A percentile compares a stretch with the other conserved stretches of the same genome.
phyloP scores from a whole-genome alignment of 2,113 vertebrate species.

The Oncorhynchus kisutch region DNA sequence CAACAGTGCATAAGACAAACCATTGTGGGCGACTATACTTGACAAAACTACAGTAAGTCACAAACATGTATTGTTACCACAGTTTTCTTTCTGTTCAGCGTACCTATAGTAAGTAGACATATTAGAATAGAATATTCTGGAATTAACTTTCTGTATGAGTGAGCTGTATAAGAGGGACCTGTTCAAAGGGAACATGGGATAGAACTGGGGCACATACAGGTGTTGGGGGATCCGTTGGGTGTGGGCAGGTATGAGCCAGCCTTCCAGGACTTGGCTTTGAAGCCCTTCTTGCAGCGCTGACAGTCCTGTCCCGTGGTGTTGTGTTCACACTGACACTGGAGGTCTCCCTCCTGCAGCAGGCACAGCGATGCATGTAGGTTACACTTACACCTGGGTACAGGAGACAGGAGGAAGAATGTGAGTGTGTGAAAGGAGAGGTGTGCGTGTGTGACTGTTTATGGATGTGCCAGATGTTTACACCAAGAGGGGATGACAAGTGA shows the following conservation, averaged over 20 bases:
- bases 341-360: conserved; percentile 85
- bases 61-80: no score
- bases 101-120: no score
- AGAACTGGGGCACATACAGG: conserved; percentile 77
- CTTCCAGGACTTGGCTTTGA: conserved; percentile 92
- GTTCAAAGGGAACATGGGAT: no score
- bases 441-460: conserved; percentile 13
- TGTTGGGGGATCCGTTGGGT: conserved; percentile 91
- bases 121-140: no score
- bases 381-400: conserved; percentile 88
- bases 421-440: background rate
- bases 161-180: no score
- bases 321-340: conserved; percentile 97
- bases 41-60: no score
- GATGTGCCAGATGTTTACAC: conserved; percentile 4
- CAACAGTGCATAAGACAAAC: no score
- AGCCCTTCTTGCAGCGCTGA: conserved; percentile 92
- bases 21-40: no score
- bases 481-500: no score
- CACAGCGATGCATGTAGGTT: conserved; percentile 95
- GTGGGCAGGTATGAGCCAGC: conserved; percentile 92
- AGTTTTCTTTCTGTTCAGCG: no score
- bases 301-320: conserved; percentile 98
- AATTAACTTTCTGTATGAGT: no score
- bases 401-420: background rate